These are phyloP conservation scores for Phaonia tiefii DNA, from an alignment of 2,888 invertebrate species.

Conservation along the genomic window DNA sequence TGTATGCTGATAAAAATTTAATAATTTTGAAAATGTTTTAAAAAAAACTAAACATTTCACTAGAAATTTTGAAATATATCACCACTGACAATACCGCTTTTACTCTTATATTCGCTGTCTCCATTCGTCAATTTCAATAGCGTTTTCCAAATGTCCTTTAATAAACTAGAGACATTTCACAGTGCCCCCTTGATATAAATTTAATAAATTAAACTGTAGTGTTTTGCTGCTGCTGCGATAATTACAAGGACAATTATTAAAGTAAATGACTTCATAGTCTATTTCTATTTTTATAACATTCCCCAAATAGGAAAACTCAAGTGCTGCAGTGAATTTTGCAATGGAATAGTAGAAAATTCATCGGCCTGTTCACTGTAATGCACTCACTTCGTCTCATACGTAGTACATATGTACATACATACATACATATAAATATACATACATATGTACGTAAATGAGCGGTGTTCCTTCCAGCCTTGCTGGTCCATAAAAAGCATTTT, in stretches of 20 bases:
- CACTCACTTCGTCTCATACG: no score
- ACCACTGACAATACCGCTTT: no score
- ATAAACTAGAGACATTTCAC: slow-evolving; percentile 9
- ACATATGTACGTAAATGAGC: no score
- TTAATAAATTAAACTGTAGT: slow-evolving; percentile 24
- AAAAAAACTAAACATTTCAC: no score
- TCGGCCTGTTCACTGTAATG: slow-evolving; percentile 6
- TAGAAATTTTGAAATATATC: no score
- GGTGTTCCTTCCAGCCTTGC: background rate
- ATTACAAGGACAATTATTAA: background rate
- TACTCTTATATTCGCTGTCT: no score
- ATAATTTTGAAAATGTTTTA: no score
- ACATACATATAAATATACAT: no score
- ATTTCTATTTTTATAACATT: slow-evolving; percentile 2
- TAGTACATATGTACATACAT: no score
- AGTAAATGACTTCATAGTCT: slow-evolving; percentile 44
- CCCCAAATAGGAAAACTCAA: background rate
- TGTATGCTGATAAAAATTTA: no score
- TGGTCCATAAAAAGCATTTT: slow-evolving; percentile 11
- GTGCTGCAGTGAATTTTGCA: background rate
- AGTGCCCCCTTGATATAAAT: slow-evolving; percentile 19
- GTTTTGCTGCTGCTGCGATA: background rate
- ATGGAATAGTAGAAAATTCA: slow-evolving; percentile 1
- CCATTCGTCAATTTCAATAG: background rate
- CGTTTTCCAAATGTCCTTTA: slow-evolving; percentile 28